These are phyloP conservation scores for Sardina pilchardus DNA, from an alignment of 2,113 vertebrate genomes.

Conservation along the genomic window DNA sequence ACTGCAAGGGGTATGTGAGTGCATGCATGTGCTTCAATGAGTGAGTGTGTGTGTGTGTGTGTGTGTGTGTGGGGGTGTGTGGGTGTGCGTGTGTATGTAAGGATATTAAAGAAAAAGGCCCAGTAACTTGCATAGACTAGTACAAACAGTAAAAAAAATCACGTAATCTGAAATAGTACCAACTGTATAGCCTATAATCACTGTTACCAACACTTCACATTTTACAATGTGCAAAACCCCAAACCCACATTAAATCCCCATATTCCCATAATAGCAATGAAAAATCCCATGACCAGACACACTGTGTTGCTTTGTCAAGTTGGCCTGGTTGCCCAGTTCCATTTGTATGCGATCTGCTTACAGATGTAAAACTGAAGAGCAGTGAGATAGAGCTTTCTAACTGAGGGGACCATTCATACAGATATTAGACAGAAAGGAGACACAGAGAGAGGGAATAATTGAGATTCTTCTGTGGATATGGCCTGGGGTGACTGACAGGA, in stretches of 20 bases:
- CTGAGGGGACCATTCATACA: not conserved
- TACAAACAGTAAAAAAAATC: too few species aligned
- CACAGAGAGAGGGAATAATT: constrained; percentile 18
- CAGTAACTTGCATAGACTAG: too few species aligned
- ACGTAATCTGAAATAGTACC: too few species aligned
- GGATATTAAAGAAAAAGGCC: too few species aligned
- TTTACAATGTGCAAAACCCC: not conserved
- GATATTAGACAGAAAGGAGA: constrained; percentile 19
- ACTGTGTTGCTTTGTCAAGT: not conserved
- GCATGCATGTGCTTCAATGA: not conserved
- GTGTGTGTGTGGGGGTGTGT: not conserved
- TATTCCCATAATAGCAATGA: not conserved
- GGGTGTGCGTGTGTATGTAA: not conserved
- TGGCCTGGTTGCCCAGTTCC: not conserved
- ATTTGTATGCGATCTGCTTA: not conserved
- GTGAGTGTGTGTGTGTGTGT: not conserved
- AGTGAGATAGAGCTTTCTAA: not conserved
- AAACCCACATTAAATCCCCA: not conserved
- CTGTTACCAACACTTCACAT: not conserved
- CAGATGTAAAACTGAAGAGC: not conserved
- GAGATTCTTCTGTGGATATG: constrained; percentile 5
- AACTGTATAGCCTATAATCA: not conserved
- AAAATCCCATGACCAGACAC: not conserved
- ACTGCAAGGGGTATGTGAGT: not conserved
- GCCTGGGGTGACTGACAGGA: constrained; percentile 13